Conservation (phyloP, 2,888 invertebrate genomes). For the Torymus auratus region DNA sequence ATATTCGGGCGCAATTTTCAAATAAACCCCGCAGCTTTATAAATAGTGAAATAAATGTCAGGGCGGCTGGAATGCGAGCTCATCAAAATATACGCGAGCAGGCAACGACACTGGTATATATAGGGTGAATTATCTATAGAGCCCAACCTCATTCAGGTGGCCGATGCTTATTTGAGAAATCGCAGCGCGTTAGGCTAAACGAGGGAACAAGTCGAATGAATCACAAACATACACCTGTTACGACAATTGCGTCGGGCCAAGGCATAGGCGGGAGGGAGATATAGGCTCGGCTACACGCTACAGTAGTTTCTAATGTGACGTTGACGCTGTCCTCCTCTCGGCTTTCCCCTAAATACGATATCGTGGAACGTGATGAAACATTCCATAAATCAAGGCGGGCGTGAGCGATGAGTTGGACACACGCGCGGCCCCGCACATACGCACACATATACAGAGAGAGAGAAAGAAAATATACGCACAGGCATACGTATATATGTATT, state of each 20-base stretch:
- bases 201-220: slow-evolving; percentile 33
- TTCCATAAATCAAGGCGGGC: slow-evolving; percentile 42
- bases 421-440: not conserved
- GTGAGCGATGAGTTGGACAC: slow-evolving; percentile 50
- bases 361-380: slow-evolving; percentile 34
- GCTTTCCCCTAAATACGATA: not conserved
- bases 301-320: slow-evolving; percentile 34
- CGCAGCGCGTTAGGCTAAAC: slow-evolving; percentile 2
- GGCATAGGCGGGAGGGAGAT: no score
- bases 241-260: slow-evolving; percentile 15
- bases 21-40: no score
- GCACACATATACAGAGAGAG: not conserved
- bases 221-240: slow-evolving; percentile 51
- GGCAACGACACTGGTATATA: no score
- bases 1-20: no score
- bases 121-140: no score
- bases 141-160: slow-evolving; percentile 32
- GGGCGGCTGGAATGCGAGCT: not conserved
- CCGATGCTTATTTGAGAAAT: slow-evolving; percentile 41
- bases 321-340: slow-evolving; percentile 13
- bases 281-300: not conserved
- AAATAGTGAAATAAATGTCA: not conserved
- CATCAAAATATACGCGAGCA: not conserved
- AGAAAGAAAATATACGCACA: no score
- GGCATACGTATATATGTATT: slow-evolving; percentile 19